Evolutionary conservation across 64 coral and sea anemone species (phyloP), one percentile per base, ranked within the genome.

Genomic region (Orbicella faveolata): DNA sequence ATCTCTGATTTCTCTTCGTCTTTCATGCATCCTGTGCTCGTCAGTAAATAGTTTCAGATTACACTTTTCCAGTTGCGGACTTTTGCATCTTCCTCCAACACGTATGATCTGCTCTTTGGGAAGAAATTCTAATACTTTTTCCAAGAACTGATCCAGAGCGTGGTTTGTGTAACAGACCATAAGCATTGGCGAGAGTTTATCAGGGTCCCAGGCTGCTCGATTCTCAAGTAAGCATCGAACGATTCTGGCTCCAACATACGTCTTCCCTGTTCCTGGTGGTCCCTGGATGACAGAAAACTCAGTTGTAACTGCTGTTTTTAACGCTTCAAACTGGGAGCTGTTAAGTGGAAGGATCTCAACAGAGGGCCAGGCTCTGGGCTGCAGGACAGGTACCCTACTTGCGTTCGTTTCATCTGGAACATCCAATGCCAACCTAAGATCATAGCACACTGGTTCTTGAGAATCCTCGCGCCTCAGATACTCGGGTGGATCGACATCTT

Each of bases 261-360:
- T 98, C 53, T 98, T 98, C 7, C 96, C 96, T 2, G 96, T 98
- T 3, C 96, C 96, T 21, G 96, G 96, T 2, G 96, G 96, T 12
- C 96, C 96, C 48, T 98, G 96, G 17, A 98, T 98, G 13, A 98
- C 86, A 8, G 90, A 77, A 62, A 98, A 98, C n/a, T 98, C 92
- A 39, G 55, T 80, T 21, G 94, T 93, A 18, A 96, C 70, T 41
- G 90, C 94, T 0, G 83, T 96, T 76, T 90, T 93, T 62, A 96
- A 77, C 18, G 94, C 90, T 73, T 93, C 88, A 9, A 90, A 74
- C 83, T 96, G 94, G 62, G 94, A 96, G 6, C 79, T 48, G 62
- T 96, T 92, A 1, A 96, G 73, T 1, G 79, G 74, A 63, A 96
- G 76, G 11, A 54, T 63, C 73, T 82, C 66, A 25, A 34, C 76